Conservation (phyloP, 30 jellyfish, hydroid and myxozoan genomes). For the Catostylus mosaicus region DNA sequence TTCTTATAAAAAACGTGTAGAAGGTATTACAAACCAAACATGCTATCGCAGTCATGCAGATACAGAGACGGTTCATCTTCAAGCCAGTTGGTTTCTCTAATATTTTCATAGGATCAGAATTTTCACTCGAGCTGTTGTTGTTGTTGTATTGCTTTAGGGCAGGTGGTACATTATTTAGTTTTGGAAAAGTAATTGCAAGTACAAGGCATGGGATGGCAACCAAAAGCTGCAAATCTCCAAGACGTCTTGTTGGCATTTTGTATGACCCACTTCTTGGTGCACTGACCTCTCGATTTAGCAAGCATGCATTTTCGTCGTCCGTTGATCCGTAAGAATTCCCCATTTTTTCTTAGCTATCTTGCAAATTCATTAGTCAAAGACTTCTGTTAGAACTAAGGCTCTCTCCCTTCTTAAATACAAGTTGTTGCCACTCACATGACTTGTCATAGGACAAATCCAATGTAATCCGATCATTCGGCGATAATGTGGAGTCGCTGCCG, state of each 20-base stretch:
- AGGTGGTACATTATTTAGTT: too few species aligned
- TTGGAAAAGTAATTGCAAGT: not conserved
- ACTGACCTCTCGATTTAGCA: not conserved
- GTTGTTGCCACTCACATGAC: too few species aligned
- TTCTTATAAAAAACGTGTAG: too few species aligned
- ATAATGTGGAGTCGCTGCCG: too few species aligned
- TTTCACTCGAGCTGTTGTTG: not conserved
- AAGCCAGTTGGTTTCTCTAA: not conserved
- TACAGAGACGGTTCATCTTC: not conserved
- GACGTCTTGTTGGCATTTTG: not conserved
- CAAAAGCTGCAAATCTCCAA: not conserved
- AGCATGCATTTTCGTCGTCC: not conserved
- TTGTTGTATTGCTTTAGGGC: too few species aligned
- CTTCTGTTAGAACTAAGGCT: too few species aligned
- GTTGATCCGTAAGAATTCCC: not conserved
- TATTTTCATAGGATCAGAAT: not conserved
- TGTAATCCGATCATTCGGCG: too few species aligned
- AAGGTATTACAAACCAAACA: not conserved
- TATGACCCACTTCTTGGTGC: not conserved
- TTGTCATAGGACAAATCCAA: too few species aligned
- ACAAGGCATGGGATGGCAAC: not conserved
- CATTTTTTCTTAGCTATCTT: too few species aligned
- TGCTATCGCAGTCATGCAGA: not conserved
- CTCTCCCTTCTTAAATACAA: too few species aligned
- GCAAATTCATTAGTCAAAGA: too few species aligned